Percentiles rank a stretch among this genome's conserved stretches.
Conservation (phyloP, 2,888 invertebrate species). For the Deroplatys truncata region DNA sequence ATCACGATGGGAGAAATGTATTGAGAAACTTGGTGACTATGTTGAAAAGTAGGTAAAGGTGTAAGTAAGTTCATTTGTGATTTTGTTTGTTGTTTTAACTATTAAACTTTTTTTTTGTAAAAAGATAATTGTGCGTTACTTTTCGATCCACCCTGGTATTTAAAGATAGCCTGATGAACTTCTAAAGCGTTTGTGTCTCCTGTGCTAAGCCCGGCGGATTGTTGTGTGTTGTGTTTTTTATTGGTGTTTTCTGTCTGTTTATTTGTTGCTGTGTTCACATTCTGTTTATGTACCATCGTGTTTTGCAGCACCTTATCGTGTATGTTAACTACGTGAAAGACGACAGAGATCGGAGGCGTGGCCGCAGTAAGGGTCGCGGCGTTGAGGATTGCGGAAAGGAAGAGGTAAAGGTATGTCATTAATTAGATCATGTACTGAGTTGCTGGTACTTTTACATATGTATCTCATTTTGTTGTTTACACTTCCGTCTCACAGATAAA, state of each 20-base stretch:
- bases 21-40: no score
- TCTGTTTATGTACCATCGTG: not conserved
- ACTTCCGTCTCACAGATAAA: not conserved
- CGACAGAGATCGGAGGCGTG: slow-evolving; percentile 13
- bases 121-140: no score
- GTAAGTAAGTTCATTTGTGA: no score
- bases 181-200: no score
- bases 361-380: slow-evolving; percentile 3
- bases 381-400: no score
- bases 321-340: slow-evolving; percentile 15
- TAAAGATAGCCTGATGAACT: no score
- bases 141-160: no score
- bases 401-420: slow-evolving; percentile 1
- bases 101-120: no score
- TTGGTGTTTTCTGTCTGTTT: not conserved
- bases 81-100: no score
- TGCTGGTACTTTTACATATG: not conserved
- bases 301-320: slow-evolving; percentile 10
- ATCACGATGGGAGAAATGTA: no score
- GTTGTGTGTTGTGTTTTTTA: not conserved
- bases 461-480: not conserved
- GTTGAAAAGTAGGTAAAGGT: no score
- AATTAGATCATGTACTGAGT: not conserved
- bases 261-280: not conserved
- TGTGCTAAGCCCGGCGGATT: no score